Evolutionary conservation across 2,888 invertebrate genomes (phyloP).

Genomic region (Andrena chrysosceles): DNA sequence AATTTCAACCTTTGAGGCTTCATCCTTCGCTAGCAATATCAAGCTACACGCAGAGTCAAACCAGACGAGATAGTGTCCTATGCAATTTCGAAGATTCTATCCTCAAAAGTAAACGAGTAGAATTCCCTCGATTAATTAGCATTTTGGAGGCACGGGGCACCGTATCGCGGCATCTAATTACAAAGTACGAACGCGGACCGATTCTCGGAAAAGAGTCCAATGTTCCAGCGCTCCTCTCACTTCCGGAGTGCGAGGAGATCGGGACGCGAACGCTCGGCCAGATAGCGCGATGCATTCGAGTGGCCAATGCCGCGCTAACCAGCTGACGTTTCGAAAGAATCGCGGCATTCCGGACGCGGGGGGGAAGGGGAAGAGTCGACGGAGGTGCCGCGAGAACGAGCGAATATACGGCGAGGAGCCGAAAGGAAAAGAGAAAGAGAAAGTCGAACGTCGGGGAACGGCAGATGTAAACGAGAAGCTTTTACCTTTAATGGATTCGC

Average conservation of each 20-base stretch:
- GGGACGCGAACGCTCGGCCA: not conserved
- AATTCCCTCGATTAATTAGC: not conserved
- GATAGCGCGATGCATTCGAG: slow-evolving; percentile 27
- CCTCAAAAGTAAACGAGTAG: too few species aligned
- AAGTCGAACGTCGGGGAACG: slow-evolving; percentile 42
- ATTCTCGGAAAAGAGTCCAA: not conserved
- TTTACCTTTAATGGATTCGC: slow-evolving; percentile 74
- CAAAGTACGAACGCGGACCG: not conserved
- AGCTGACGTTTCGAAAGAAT: slow-evolving; percentile 67
- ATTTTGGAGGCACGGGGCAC: not conserved
- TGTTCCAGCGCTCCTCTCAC: slow-evolving; percentile 5
- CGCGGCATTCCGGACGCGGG: slow-evolving; percentile 43
- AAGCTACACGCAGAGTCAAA: not conserved
- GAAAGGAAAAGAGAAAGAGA: slow-evolving; percentile 35
- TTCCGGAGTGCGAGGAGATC: not conserved
- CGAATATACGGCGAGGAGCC: not conserved
- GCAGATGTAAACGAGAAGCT: slow-evolving; percentile 73
- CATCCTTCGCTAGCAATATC: not conserved
- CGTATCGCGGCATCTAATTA: not conserved
- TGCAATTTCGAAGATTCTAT: too few species aligned
- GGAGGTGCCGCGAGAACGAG: not conserved
- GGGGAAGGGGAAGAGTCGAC: not conserved
- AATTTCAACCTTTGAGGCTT: slow-evolving; percentile 4
- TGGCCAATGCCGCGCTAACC: slow-evolving; percentile 47
- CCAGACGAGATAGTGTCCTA: too few species aligned